These are phyloP conservation scores for Microcaecilia unicolor DNA, from an alignment of 2,797 vertebrate species.

Conservation along the genomic window DNA sequence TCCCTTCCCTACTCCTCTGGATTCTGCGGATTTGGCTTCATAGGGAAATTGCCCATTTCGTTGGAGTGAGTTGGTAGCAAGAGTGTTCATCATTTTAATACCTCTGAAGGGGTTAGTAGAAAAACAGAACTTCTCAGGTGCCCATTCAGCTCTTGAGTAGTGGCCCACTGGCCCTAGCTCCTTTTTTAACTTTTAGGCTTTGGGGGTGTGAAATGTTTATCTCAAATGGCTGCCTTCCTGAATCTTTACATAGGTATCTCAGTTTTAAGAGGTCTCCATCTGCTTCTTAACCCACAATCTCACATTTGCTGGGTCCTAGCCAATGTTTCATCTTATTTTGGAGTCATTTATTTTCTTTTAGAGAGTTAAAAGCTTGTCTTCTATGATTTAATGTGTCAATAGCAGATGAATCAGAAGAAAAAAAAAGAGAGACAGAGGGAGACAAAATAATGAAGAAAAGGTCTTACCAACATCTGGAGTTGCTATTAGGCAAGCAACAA, in stretches of 20 bases:
- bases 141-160: too few relatives aligned
- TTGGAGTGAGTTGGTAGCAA: too few relatives aligned
- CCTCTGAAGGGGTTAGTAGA: too few relatives aligned
- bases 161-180: too few relatives aligned
- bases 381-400: conserved; percentile 37
- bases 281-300: neutral
- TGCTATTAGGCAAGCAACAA: conserved; percentile 30
- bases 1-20: too few relatives aligned
- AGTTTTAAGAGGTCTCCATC: neutral
- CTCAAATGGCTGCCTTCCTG: too few relatives aligned
- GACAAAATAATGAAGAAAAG: conserved; percentile 38
- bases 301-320: conserved; percentile 29
- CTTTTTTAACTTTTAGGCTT: too few relatives aligned
- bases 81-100: too few relatives aligned
- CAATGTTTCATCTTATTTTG: conserved; percentile 33
- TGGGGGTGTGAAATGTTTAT: too few relatives aligned
- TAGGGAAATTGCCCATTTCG: too few relatives aligned
- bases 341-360: conserved; percentile 22
- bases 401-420: conserved; percentile 2
- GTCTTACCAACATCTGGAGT: conserved; percentile 39
- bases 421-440: conserved; percentile 24
- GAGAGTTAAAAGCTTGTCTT: conserved; percentile 41
- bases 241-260: neutral
- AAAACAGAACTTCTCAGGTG: too few relatives aligned
- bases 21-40: too few relatives aligned